Conservation (phyloP, 2,113 vertebrate genomes). For the Polypterus senegalus region DNA sequence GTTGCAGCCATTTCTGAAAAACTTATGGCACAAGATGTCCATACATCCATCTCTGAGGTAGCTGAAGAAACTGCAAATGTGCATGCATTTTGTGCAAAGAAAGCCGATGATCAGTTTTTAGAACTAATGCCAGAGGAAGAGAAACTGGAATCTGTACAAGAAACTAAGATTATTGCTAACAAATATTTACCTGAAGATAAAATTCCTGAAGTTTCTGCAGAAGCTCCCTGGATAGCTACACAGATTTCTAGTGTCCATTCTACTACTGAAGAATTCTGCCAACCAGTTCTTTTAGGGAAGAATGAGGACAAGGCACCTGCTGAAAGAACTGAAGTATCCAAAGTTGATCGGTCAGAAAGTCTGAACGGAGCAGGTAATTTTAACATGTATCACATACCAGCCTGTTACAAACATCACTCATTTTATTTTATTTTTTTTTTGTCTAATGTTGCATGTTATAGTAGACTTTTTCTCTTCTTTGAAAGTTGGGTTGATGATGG, state of each 20-base stretch:
- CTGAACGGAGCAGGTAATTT: slow-evolving; percentile 49
- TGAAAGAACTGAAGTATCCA: slow-evolving; percentile 9
- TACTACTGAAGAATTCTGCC: slow-evolving; percentile 26
- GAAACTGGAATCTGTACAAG: slow-evolving; percentile 45
- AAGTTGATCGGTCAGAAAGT: slow-evolving; percentile 33
- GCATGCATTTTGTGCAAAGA: too few relatives aligned
- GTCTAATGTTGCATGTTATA: too few relatives aligned
- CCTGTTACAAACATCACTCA: slow-evolving; percentile 9
- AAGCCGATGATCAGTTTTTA: too few relatives aligned
- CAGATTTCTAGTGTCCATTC: slow-evolving; percentile 21
- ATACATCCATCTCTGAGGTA: slow-evolving; percentile 18
- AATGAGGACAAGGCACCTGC: slow-evolving; percentile 7
- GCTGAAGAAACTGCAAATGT: too few relatives aligned
- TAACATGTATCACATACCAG: slow-evolving; percentile 23
- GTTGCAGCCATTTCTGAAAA: slow-evolving; percentile 40
- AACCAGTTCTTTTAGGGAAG: slow-evolving; percentile 23
- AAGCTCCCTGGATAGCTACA: slow-evolving; percentile 2
- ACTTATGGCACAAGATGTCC: slow-evolving; percentile 33
- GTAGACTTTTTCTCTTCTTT: too few relatives aligned
- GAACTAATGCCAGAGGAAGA: background rate
- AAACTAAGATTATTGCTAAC: slow-evolving; percentile 20
- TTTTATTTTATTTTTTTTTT: background rate
- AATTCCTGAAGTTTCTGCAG: slow-evolving; percentile 18
- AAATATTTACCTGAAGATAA: background rate
- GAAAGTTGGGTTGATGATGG: too few relatives aligned